These are phyloP conservation scores for Sarcophaga caerulescens DNA, from an alignment of 2,888 invertebrate species.

Conservation along the genomic window DNA sequence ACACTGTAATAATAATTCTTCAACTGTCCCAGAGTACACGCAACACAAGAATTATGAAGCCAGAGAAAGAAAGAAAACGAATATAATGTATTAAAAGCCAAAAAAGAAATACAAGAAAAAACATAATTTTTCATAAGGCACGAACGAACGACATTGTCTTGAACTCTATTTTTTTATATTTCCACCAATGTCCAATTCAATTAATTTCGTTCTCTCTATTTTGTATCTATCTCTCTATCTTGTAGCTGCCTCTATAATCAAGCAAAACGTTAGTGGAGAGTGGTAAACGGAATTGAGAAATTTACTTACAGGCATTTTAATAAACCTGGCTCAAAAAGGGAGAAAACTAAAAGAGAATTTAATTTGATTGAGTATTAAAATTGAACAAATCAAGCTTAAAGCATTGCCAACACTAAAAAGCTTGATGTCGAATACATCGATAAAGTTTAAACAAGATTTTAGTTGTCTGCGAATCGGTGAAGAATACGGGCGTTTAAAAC, in stretches of 20 bases:
- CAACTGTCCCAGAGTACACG: neutral
- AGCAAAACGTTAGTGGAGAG: neutral
- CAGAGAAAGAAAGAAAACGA: neutral
- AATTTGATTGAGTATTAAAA: neutral
- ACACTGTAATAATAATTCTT: no score
- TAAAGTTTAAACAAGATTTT: conserved; percentile 77
- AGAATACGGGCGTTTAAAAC: conserved; percentile 75
- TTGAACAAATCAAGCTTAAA: conserved; percentile 29
- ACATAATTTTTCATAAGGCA: conserved; percentile 9
- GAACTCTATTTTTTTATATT: conserved; percentile 10
- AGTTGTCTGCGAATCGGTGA: conserved; percentile 79
- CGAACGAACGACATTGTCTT: conserved; percentile 24
- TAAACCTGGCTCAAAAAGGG: conserved; percentile 49
- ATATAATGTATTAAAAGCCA: neutral
- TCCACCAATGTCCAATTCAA: conserved; percentile 17
- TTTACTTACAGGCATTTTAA: conserved; percentile 10
- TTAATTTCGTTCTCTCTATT: neutral
- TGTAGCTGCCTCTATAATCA: neutral
- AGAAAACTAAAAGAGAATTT: conserved; percentile 27
- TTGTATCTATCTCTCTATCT: no score
- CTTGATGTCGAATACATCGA: conserved; percentile 76
- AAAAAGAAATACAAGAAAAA: neutral
- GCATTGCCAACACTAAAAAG: conserved; percentile 65
- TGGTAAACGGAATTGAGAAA: neutral
- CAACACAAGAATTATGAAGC: conserved; percentile 3